Percentiles rank a stretch among this genome's conserved stretches.
phyloP scores from a whole-genome alignment of 2,797 vertebrate species.

The Dallia pectoralis region DNA sequence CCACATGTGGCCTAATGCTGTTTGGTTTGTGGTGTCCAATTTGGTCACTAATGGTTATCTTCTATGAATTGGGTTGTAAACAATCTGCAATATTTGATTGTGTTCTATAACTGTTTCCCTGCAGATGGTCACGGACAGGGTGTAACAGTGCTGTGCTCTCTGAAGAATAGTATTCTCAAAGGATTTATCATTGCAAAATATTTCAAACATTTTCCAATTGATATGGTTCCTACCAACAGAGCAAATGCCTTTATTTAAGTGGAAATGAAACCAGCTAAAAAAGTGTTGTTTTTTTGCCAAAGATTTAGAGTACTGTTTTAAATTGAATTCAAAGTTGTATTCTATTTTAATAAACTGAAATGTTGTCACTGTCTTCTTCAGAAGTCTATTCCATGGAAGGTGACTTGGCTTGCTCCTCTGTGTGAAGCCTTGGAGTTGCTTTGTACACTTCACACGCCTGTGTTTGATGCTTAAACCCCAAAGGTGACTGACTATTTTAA shows the following conservation, averaged over 20 bases:
- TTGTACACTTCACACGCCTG: constrained; percentile 13
- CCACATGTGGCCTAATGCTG: constrained; percentile 48
- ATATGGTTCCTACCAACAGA: neutral
- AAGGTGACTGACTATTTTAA: neutral
- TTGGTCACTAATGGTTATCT: neutral
- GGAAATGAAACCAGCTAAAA: neutral
- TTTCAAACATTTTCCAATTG: neutral
- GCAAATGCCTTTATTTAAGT: neutral
- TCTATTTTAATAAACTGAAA: neutral
- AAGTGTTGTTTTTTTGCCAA: neutral
- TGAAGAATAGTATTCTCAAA: neutral
- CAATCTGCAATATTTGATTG: neutral
- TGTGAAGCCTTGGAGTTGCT: constrained; percentile 15
- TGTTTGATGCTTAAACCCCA: constrained; percentile 4
- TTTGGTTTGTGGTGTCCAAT: constrained; percentile 14
- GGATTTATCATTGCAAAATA: too few relatives aligned
- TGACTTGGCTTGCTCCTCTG: constrained; percentile 22
- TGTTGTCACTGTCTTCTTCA: neutral
- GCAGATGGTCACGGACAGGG: constrained; percentile 35
- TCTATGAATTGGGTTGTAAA: neutral
- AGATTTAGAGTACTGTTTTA: neutral
- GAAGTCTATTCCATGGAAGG: constrained; percentile 12
- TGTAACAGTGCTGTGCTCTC: neutral
- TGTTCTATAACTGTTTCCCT: neutral
- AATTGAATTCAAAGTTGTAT: neutral